These are phyloP conservation scores for Centropus unirufus DNA, from an alignment of 2,113 vertebrate genomes.

Conservation along the genomic window DNA sequence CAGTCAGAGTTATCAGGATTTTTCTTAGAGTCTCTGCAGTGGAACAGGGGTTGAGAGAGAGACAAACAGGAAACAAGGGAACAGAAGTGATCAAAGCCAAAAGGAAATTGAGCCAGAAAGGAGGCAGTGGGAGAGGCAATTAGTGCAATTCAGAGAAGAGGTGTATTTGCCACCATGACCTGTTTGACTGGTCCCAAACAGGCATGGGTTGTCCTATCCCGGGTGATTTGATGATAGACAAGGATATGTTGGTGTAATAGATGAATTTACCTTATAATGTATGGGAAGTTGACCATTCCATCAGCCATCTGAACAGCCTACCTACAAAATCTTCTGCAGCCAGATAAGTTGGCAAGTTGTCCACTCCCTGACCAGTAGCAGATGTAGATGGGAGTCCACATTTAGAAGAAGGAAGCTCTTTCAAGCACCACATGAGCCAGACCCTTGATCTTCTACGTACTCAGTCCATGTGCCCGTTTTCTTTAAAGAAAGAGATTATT, in stretches of 20 bases:
- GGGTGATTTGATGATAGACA: neutral
- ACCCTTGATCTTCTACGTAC: neutral
- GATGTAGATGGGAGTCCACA: neutral
- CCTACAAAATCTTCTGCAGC: neutral
- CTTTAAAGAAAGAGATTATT: neutral
- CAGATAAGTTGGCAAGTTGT: neutral
- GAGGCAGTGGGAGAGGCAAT: neutral
- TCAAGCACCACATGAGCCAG: rapidly evolving
- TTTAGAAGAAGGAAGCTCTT: neutral
- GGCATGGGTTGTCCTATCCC: neutral
- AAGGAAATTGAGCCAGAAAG: neutral
- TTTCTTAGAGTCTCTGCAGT: neutral
- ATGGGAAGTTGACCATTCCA: neutral
- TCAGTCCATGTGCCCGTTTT: neutral
- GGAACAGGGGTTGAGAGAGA: neutral
- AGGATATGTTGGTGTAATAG: neutral
- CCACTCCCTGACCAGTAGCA: neutral
- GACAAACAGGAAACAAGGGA: neutral
- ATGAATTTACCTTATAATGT: neutral
- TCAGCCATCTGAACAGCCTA: neutral
- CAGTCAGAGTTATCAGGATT: neutral
- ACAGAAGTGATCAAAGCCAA: neutral
- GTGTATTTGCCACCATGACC: neutral
- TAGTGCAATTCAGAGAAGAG: neutral
- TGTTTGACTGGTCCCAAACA: neutral